phyloP scores from a whole-genome alignment of 2,797 vertebrate species.

The Syndactyla subalaris region DNA sequence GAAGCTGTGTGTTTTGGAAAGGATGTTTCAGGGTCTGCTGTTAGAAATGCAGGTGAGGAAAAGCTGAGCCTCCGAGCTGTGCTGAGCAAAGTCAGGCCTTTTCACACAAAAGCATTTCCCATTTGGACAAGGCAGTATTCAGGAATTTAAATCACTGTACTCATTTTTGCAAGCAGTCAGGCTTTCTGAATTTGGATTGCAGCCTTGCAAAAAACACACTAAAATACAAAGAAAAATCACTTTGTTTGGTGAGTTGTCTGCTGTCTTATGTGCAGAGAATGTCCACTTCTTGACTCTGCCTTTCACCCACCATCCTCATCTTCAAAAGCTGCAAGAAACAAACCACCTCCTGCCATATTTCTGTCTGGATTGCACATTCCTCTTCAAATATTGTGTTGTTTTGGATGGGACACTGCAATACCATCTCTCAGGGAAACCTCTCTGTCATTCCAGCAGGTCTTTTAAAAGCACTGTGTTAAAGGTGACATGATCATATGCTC shows the following conservation, averaged over 20 bases:
- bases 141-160: not conserved
- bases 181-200: not conserved
- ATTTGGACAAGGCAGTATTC: not conserved
- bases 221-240: not conserved
- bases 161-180: not conserved
- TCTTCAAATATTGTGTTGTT: not conserved
- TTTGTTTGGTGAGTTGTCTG: not conserved
- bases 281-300: not conserved
- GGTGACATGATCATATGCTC: not conserved
- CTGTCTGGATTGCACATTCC: not conserved
- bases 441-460: not conserved
- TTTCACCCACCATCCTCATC: rapidly evolving
- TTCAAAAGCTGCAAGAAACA: not conserved
- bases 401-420: not conserved
- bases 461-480: not conserved
- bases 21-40: not conserved
- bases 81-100: not conserved
- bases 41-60: not conserved
- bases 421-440: not conserved
- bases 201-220: not conserved
- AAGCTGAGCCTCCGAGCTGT: not conserved
- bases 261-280: not conserved
- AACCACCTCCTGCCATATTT: not conserved
- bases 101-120: not conserved
- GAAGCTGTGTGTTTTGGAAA: not conserved